Conservation (phyloP, 2,888 invertebrate genomes). For the Drosophila maculinotata region DNA sequence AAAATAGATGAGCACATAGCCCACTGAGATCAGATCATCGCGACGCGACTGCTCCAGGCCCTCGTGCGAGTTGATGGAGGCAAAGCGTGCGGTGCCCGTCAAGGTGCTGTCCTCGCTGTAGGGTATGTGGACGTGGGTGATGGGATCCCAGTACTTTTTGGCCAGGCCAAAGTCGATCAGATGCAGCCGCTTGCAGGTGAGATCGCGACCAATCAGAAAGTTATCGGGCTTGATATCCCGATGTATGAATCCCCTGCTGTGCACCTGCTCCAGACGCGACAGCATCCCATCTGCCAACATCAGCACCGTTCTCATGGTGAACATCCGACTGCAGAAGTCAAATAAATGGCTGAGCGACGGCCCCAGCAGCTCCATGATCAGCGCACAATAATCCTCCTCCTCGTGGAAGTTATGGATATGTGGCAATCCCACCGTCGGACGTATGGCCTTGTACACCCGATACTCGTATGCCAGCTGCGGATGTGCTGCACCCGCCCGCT, state of each 20-base stretch:
- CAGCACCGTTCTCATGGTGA: conserved; percentile 98
- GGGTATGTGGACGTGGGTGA: conserved; percentile 97
- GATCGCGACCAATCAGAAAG: conserved; percentile 98
- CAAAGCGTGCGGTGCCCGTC: conserved; percentile 90
- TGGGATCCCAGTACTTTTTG: conserved; percentile 97
- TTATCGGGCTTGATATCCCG: conserved; percentile 98
- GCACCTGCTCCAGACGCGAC: conserved; percentile 97
- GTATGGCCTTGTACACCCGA: conserved; percentile 98
- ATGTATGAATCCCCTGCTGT: conserved; percentile 98
- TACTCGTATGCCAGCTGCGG: conserved; percentile 99
- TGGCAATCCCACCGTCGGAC: conserved; percentile 97
- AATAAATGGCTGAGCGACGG: conserved; percentile 98
- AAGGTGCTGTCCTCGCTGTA: conserved; percentile 99
- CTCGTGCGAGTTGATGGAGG: conserved; percentile 98
- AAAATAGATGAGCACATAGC: conserved; percentile 99
- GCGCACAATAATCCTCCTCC: conserved; percentile 98
- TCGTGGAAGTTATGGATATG: conserved; percentile 97
- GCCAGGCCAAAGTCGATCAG: conserved; percentile 99
- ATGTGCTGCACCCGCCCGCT: conserved; percentile 98
- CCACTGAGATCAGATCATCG: conserved; percentile 98
- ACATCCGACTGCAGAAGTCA: conserved; percentile 98
- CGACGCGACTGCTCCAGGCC: conserved; percentile 98
- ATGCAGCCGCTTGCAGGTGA: conserved; percentile 97
- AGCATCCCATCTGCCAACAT: conserved; percentile 98
- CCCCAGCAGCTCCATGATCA: conserved; percentile 99